Conservation (phyloP, 2,797 vertebrate genomes). For the Spatula versicolor region DNA sequence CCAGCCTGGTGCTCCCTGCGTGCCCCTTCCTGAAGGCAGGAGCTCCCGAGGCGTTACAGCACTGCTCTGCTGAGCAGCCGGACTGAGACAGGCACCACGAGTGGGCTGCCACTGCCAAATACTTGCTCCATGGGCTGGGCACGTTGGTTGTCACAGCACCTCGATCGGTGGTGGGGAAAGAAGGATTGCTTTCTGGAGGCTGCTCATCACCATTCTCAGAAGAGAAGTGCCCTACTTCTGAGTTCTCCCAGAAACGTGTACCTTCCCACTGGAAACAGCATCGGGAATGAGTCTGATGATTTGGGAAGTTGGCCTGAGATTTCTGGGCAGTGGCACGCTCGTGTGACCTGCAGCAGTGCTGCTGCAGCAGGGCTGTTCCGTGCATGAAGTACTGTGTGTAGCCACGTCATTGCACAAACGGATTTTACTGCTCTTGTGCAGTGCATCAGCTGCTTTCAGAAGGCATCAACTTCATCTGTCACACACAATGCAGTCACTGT, state of each 20-base stretch:
- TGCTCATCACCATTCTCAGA: background rate
- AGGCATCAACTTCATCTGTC: background rate
- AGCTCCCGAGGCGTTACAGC: background rate
- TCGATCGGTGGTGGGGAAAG: background rate
- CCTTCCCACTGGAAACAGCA: background rate
- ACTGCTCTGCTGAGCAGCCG: rapidly evolving
- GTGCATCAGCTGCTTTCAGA: background rate
- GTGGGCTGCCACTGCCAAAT: background rate
- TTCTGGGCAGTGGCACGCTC: background rate
- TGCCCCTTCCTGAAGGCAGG: background rate
- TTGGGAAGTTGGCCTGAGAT: background rate
- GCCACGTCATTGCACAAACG: too few species aligned
- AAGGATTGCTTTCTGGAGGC: background rate
- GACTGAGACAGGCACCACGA: background rate
- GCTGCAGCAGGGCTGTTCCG: rapidly evolving
- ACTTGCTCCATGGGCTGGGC: background rate
- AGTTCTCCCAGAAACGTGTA: background rate
- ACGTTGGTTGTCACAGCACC: background rate
- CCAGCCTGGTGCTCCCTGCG: background rate
- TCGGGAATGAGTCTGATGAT: background rate
- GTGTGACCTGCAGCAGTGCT: background rate
- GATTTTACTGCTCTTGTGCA: too few species aligned
- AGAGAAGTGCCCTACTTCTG: background rate
- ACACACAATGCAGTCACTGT: too few species aligned
- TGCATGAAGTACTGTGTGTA: background rate